Evolutionary conservation across 1,140 invertebrate species (phyloP).

Genomic region (Ceratina australensis): DNA sequence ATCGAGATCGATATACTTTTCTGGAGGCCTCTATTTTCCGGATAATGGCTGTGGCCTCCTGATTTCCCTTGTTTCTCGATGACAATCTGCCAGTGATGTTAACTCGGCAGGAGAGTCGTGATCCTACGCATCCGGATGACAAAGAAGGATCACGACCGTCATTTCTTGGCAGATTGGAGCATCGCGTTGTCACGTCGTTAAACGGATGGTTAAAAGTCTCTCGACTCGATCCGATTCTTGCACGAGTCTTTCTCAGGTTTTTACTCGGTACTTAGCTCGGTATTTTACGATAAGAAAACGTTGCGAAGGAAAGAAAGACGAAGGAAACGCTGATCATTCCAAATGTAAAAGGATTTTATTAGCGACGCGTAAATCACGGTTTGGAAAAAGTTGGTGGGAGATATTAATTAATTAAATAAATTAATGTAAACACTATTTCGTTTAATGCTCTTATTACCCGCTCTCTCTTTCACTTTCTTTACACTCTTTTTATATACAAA

Average conservation of each 20-base stretch:
- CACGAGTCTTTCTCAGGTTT: too few relatives aligned
- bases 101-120: constrained; percentile 70
- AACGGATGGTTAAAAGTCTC: too few relatives aligned
- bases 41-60: constrained; percentile 71
- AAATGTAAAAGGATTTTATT: constrained; percentile 9
- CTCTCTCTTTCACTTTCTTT: neutral
- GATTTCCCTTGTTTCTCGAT: neutral
- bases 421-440: constrained; percentile 40
- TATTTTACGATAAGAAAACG: too few relatives aligned
- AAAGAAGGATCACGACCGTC: constrained; percentile 64
- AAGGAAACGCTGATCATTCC: too few relatives aligned
- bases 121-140: constrained; percentile 68
- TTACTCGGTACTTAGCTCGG: too few relatives aligned
- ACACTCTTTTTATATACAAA: too few relatives aligned
- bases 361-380: constrained; percentile 14
- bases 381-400: constrained; percentile 29
- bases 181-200: too few relatives aligned
- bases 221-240: too few relatives aligned
- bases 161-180: constrained; percentile 66
- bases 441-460: constrained; percentile 10
- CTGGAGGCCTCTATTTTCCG: constrained; percentile 73
- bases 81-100: constrained; percentile 72
- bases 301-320: too few relatives aligned
- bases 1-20: neutral
- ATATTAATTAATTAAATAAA: constrained; percentile 39